These are phyloP conservation scores for Pseudomyrmex flavicornis DNA, from an alignment of 1,140 invertebrate genomes.

Conservation along the genomic window DNA sequence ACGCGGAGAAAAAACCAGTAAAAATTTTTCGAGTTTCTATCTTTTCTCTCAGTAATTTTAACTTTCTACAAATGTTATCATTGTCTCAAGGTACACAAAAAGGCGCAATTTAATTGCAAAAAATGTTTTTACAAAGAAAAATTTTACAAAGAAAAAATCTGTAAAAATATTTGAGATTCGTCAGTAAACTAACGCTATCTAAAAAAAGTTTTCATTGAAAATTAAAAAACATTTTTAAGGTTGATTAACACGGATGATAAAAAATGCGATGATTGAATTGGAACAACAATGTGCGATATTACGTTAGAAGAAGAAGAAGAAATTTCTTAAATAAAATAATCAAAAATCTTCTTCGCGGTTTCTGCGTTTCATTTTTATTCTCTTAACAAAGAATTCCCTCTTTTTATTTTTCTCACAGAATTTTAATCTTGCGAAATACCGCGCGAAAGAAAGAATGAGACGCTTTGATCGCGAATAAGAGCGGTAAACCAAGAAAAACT, in stretches of 20 bases:
- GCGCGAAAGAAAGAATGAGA: slow-evolving; percentile 9
- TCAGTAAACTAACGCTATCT: too few relatives aligned
- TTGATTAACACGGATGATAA: background rate
- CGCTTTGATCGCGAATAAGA: slow-evolving; percentile 10
- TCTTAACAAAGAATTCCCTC: background rate
- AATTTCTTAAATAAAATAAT: background rate
- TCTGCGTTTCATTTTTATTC: slow-evolving; percentile 12
- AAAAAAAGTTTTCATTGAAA: background rate
- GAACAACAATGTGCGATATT: background rate
- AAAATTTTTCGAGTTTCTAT: background rate
- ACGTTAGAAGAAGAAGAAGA: background rate
- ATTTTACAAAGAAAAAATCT: background rate
- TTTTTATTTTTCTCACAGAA: slow-evolving; percentile 8
- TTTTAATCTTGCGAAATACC: slow-evolving; percentile 36
- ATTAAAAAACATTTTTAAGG: background rate
- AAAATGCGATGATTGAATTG: background rate
- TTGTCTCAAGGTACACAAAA: background rate
- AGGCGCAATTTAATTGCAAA: background rate
- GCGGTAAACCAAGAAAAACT: slow-evolving; percentile 19
- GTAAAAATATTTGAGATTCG: background rate
- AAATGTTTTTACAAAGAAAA: background rate
- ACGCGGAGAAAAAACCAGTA: slow-evolving; percentile 21
- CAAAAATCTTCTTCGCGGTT: background rate
- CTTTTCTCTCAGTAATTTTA: background rate
- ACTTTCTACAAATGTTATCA: background rate